Evolutionary conservation across 2,113 vertebrate genomes (phyloP), one percentile per base, ranked within the genome.

Genomic region (Neodon shergylaensis): DNA sequence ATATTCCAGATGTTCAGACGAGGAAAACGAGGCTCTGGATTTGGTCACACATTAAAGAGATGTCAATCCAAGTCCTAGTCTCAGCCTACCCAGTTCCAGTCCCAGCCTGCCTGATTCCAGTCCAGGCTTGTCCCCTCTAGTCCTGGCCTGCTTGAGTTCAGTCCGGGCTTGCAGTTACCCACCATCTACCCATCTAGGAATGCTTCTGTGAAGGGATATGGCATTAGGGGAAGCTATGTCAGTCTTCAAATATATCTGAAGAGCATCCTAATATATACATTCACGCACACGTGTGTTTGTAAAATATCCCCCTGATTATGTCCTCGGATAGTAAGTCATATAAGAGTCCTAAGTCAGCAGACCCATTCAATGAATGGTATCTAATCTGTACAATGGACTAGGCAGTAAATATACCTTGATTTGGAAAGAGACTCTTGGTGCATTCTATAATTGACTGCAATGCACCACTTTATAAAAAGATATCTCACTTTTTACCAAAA

Each of bases 221-320:
- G 76, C 33, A 74, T n/a, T 13, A 52, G 49, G 7, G 84, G 70
- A 49, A n/a, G 39, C 33, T 14, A 90, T 52, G 89, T 88, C 88
- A 92, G 63, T 74, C 79, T 65, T 17, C 31, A 96, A 83, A 79
- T 88, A 3, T 78, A 21, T 76, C 94, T 33, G 26, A 70, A 94
- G 70, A 63, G 76, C 63, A 94, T 49, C 33, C 42, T 70, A 79
- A 94, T 52, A 19, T 73, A 88, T 39, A 68, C 52, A 90, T 73
- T 72, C 86, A 47, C 88, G 58, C 82, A 52, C 58, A 77, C 21
- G 91, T 88, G 85, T 95, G 39, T 58, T 86, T 54, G 63, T 19
- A 81, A 36, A 47, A 63, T 42, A 88, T 33, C 72, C 54, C 49
- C 68, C 47, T 61, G 24, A 74, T 81, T 77, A 77, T 77, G 74